Conservation (phyloP, 1,140 invertebrate species). For the Pteromalus puparum region DNA sequence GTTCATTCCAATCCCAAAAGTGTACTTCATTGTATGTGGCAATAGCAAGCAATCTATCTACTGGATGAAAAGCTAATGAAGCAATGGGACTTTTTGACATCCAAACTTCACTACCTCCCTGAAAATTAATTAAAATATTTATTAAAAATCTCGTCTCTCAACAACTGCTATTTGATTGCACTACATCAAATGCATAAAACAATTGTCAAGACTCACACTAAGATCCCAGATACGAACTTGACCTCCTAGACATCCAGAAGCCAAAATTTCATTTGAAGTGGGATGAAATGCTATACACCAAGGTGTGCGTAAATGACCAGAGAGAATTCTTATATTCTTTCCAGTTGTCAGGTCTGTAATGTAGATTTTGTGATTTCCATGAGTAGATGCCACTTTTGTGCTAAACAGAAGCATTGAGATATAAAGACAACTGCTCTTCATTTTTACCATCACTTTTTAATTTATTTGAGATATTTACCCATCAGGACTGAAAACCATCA, state of each 20-base stretch:
- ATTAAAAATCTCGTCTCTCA: background rate
- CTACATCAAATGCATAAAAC: background rate
- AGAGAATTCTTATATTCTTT: slow-evolving; percentile 86
- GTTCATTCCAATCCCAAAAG: slow-evolving; percentile 93
- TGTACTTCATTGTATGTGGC: slow-evolving; percentile 90
- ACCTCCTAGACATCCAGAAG: slow-evolving; percentile 91
- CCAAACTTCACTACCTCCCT: slow-evolving; percentile 92
- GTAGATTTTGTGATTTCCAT: slow-evolving; percentile 95
- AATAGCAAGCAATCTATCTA: slow-evolving; percentile 88
- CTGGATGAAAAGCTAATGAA: slow-evolving; percentile 91
- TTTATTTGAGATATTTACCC: slow-evolving; percentile 76
- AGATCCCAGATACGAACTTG: slow-evolving; percentile 95
- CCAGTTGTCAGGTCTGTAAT: slow-evolving; percentile 88
- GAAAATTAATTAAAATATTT: slow-evolving; percentile 55
- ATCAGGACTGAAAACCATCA: slow-evolving; percentile 92
- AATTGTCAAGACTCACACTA: slow-evolving; percentile 79
- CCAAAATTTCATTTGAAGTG: slow-evolving; percentile 87
- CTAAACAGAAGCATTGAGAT: slow-evolving; percentile 69
- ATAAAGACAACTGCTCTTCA: background rate
- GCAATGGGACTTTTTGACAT: slow-evolving; percentile 84
- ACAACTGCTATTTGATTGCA: background rate
- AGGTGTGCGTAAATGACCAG: slow-evolving; percentile 91
- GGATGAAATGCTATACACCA: slow-evolving; percentile 96
- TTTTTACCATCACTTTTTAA: slow-evolving; percentile 33
- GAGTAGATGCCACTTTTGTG: slow-evolving; percentile 90